These are phyloP conservation scores for Caenorhabditis brenneri DNA, from an alignment of 1,140 invertebrate species.

Conservation along the genomic window DNA sequence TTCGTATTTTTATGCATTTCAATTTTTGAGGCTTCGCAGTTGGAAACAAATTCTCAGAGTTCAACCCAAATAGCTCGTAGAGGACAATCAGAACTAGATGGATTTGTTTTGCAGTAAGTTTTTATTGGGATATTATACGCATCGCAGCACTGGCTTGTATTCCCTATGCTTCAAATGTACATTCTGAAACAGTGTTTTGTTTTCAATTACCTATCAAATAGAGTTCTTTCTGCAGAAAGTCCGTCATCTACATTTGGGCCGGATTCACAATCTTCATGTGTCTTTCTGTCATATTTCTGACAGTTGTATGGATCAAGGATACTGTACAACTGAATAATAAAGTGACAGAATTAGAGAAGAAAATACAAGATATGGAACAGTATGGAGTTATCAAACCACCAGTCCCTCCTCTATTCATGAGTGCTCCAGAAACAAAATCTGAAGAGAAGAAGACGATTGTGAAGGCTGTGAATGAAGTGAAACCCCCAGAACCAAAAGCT, in stretches of 20 bases:
- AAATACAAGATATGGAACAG: neutral
- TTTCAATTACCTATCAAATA: too few relatives aligned
- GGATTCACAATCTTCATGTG: neutral
- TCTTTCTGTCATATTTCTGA: neutral
- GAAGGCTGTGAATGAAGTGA: neutral
- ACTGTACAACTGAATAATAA: neutral
- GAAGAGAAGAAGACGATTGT: neutral
- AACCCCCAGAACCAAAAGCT: neutral
- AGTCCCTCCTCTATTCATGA: neutral
- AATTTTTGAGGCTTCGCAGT: too few relatives aligned
- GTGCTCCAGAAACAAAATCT: neutral
- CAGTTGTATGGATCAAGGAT: neutral
- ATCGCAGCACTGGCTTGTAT: too few relatives aligned
- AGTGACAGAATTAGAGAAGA: neutral
- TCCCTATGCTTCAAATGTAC: too few relatives aligned
- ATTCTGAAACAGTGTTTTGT: too few relatives aligned
- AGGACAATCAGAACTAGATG: too few relatives aligned
- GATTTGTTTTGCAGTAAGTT: too few relatives aligned
- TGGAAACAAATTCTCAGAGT: too few relatives aligned
- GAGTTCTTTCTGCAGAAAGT: neutral
- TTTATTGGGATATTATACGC: too few relatives aligned
- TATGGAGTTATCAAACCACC: neutral
- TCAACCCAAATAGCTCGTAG: too few relatives aligned
- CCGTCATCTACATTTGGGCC: neutral
- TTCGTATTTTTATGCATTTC: too few relatives aligned